Base-by-base conservation (phyloP, 2,888 invertebrate species). In the Mesorhabditis spiculigera region DNA sequence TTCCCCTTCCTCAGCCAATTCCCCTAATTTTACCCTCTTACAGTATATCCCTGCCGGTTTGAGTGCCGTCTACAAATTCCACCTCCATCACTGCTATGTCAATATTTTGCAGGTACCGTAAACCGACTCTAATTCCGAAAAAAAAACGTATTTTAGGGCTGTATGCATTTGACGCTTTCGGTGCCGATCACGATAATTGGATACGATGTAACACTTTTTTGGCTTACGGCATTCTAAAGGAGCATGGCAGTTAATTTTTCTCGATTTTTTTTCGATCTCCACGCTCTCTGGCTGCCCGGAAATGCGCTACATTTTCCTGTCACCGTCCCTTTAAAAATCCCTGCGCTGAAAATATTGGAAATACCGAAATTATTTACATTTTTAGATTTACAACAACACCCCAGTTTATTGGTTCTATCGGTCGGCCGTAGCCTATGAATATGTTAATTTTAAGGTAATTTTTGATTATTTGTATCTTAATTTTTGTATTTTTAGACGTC, bases 1-100 rank as follows among this genome's bases (percentile, higher is more conserved):
- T 50, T 50, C 58, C 8, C n/a, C n/a, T n/a, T 50, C 58, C 10
- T n/a, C 58, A 50, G 58, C 58, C 58, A 10, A 50, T 13, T 50
- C 8, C n/a, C 28, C 28, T 28, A 28, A 28, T 28, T 28, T 28
- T 28, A 28, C 28, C 28, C 28, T 28, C 1, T 50, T 50, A 13
- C 58, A 50, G 58, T 50, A 50, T 3, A 0, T 50, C n/a, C 58
- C 58, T 50, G 10, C 8, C n/a, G 8, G 10, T 10, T n/a, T 13
- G n/a, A 50, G 58, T 50, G 58, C 58, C n/a, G 58, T 50, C 58
- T 50, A 50, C 58, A 10, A n/a, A 13, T 50, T 50, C 58, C 58
- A 50, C n/a, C 58, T 50, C 3, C 8, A 50, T n/a, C 58, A 50
- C n/a, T 50, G 58, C n/a, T n/a, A 13, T n/a, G 58, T 50, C 58